Evolutionary conservation across 2,888 invertebrate genomes (phyloP), one percentile per base, ranked within the genome.

Genomic region (Orthosia cruda): DNA sequence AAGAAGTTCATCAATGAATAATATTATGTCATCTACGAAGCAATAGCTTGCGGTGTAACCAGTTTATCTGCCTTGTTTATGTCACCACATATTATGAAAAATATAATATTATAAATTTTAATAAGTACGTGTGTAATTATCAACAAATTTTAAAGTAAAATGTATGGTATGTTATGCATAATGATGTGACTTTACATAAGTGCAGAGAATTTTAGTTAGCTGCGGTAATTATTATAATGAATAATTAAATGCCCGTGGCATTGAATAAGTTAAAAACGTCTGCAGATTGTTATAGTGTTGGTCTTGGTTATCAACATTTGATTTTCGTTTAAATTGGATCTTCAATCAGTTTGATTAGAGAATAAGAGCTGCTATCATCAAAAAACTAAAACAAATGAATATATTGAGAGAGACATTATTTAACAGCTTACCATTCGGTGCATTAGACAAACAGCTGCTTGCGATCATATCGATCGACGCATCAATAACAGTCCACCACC

Each of bases 341-440:
- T 69, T 61, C 52, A 18, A 45, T 26, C 58, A 58, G 20, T 47
- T 32, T 54, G 45, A 50, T 66, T 62, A 65, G 18, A 68, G 18
- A 67, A 57, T 63, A 59, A 23, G 52, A 65, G 71, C 67, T 82
- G 83, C 62, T 82, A 66, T 83, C 71, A 71, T 74, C 80, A 80
- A 77, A 81, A 65, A 71, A 70, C 11, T 50, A 59, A 45, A 62
- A 78, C 71, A 54, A 81, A 74, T 52, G 18, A 55, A 75, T 80
- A 85, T 85, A 87, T 73, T 80, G 15, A 61, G 15, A 40, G n/a
- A 83, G 68, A 72, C 76, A 82, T 83, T 78, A 57, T 58, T 47
- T 26, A 57, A 70, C 40, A 75, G 68, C 92, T 93, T 90, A 93
- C 92, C 91, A 85, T 88, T 86, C 58, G 80, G 59, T 84, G 85